Evolutionary conservation across 2,113 vertebrate species (phyloP), one percentile per base, ranked within the genome.

Genomic region (Ceratotherium simum): DNA sequence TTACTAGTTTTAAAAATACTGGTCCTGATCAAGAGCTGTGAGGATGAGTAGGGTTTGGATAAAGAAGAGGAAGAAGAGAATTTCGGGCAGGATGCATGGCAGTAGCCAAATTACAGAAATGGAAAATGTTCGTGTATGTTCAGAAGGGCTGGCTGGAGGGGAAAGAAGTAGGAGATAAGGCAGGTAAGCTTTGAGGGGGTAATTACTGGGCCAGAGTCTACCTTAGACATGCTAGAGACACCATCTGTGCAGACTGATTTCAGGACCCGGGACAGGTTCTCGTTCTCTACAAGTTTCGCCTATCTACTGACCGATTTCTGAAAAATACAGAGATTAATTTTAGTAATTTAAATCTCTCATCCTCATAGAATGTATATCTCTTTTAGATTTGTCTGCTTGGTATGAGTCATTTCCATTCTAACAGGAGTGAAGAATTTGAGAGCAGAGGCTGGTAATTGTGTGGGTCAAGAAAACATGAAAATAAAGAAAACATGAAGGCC

Each of bases 321-420:
- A 46, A 62, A 85, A 72, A 17, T 13, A 54, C 6, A 27, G 23
- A 75, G 27, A 80, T 75, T 8, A 64, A 83, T 85, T 80, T 97
- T 56, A 88, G 67, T 70, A 69, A 69, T 76, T 69, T 88, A 91
- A 76, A 69, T 58, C 27, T 76, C 62, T 93, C 2, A 62, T 83
- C 46, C 2, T 82, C 4, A 51, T 21, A 36, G 62, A 39, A 75
- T 33, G n/a, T 65, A 11, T 72, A 64, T 76, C n/a, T 88, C 29
- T 86, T 97, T 97, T 78, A 95, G 42, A 54, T 85, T 84, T 83
- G 8, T 82, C 3, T 92, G 31, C 51, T 80, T 64, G 29, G 4
- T 65, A 21, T 75, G 36, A 64, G 25, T 48, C 3, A 62, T 51
- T 78, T 96, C 21, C 23, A 76, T n/a, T 90, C 27, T 72, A 81